Evolutionary conservation across 2,888 invertebrate species (phyloP).

Genomic region (Xanthorhoe spadicearia): DNA sequence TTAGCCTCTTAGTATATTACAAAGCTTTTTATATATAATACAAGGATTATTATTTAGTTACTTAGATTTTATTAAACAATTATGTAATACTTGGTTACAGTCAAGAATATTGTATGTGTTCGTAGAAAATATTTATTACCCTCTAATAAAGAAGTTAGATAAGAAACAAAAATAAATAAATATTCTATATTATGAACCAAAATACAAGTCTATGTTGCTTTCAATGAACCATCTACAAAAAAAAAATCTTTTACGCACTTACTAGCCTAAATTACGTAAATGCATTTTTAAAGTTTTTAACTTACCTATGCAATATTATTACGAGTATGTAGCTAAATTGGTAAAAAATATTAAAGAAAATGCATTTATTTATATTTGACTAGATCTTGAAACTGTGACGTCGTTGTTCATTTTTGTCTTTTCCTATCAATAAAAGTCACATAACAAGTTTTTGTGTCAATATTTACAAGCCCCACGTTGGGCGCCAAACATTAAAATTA

Average conservation of each 20-base stretch:
- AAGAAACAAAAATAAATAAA: too few relatives aligned
- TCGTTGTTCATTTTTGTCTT: not conserved
- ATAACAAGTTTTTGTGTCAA: not conserved
- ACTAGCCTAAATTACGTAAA: not conserved
- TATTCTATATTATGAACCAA: too few relatives aligned
- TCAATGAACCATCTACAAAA: too few relatives aligned
- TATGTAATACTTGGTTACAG: constrained; percentile 29
- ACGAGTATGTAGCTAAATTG: not conserved
- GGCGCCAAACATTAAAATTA: constrained; percentile 6
- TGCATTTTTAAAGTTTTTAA: not conserved
- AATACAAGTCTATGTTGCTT: too few relatives aligned
- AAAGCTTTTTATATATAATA: constrained; percentile 30
- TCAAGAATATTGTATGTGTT: constrained; percentile 11
- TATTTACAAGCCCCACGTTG: constrained; percentile 9
- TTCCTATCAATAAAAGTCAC: not conserved
- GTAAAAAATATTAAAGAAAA: constrained; percentile 21
- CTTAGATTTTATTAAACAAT: constrained; percentile 21
- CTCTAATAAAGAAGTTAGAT: not conserved
- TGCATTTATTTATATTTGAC: constrained; percentile 41
- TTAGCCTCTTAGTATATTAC: constrained; percentile 51
- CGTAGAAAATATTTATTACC: not conserved
- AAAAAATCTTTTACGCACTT: not conserved
- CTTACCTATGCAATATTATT: not conserved
- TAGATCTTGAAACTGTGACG: constrained; percentile 24
- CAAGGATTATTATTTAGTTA: constrained; percentile 1